Percentiles rank a stretch among this genome's conserved stretches.
Conservation (phyloP, 2,888 invertebrate species). For the Polydrusus pterygomalis region DNA sequence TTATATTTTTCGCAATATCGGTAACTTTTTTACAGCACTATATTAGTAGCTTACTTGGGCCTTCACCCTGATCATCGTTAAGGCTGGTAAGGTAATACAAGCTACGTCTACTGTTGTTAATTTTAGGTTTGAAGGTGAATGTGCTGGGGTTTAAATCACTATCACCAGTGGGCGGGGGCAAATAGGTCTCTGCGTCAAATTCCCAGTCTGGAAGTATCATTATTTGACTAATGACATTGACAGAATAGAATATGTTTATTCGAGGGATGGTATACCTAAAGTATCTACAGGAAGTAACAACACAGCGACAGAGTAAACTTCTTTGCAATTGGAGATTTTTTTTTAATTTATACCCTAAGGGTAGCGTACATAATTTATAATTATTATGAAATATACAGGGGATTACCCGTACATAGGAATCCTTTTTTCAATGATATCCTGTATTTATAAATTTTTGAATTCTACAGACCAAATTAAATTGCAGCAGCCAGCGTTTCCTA, state of each 20-base stretch:
- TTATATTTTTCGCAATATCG: slow-evolving; percentile 4
- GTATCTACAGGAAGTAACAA: too few relatives aligned
- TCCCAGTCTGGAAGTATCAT: slow-evolving; percentile 70
- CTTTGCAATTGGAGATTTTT: too few relatives aligned
- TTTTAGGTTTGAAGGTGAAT: slow-evolving; percentile 59
- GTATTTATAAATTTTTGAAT: too few relatives aligned
- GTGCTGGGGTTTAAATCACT: slow-evolving; percentile 57
- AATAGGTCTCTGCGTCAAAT: slow-evolving; percentile 66
- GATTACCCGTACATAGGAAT: too few relatives aligned
- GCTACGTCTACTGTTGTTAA: slow-evolving; percentile 60
- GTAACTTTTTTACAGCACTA: slow-evolving; percentile 16
- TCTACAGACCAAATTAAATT: too few relatives aligned
- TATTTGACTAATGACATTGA: slow-evolving; percentile 24
- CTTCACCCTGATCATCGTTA: slow-evolving; percentile 60
- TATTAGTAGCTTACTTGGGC: slow-evolving; percentile 59
- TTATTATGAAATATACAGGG: too few relatives aligned
- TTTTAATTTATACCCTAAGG: too few relatives aligned
- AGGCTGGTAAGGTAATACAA: slow-evolving; percentile 64
- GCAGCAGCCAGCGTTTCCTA: too few relatives aligned
- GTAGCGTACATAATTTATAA: too few relatives aligned
- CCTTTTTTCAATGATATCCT: too few relatives aligned
- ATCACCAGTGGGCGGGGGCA: slow-evolving; percentile 59
- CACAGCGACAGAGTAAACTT: too few relatives aligned
- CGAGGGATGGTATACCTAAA: background rate
- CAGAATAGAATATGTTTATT: slow-evolving; percentile 8